Percentiles rank a stretch among this genome's conserved stretches.
Conservation (phyloP, 30 jellyfish, hydroid and myxozoan genomes). For the Hydractinia symbiolongicarpus region DNA sequence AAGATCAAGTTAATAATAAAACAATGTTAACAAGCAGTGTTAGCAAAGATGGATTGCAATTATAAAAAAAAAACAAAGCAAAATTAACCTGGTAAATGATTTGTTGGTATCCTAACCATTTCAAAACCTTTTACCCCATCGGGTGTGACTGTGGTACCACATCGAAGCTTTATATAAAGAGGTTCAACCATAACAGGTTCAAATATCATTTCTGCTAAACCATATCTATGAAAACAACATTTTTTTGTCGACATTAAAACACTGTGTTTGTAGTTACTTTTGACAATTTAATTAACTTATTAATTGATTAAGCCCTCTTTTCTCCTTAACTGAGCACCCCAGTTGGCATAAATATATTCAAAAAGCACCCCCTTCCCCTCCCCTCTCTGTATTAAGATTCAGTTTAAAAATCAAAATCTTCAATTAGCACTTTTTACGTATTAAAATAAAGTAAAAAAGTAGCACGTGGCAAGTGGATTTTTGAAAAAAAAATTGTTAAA, state of each 20-base stretch:
- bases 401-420: no score
- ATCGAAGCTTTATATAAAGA: constrained; percentile 19
- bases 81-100: constrained; percentile 61
- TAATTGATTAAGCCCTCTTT: no score
- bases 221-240: constrained; percentile 36
- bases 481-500: no score
- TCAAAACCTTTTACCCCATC: constrained; percentile 14
- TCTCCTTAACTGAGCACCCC: no score
- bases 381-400: no score
- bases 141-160: constrained; percentile 11
- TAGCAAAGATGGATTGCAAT: not conserved
- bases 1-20: not conserved
- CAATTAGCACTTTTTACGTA: no score
- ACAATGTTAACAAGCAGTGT: not conserved
- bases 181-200: constrained; percentile 84
- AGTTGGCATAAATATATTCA: no score
- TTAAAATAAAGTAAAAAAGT: no score
- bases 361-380: no score
- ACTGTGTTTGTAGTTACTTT: no score
- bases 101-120: constrained; percentile 36
- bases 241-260: not conserved
- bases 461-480: no score
- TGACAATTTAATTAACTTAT: no score
- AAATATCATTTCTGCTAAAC: constrained; percentile 46
- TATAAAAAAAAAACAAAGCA: not conserved